Base-by-base conservation (phyloP, 2,797 vertebrate species). In the Sternarchorhynchus goeldii region DNA sequence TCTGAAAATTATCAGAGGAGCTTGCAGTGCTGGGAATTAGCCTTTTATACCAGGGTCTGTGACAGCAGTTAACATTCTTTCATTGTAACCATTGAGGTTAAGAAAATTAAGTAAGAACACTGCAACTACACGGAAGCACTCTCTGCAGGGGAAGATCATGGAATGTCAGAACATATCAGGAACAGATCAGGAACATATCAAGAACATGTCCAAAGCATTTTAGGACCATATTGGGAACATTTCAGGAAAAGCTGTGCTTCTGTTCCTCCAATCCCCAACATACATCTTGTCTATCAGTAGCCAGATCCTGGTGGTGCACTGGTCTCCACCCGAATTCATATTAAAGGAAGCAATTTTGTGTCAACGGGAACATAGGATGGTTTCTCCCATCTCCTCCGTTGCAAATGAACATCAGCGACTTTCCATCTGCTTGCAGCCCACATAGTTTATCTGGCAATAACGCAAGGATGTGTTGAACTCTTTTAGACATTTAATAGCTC, bases 211-310 rank as follows among this genome's bases (percentile, higher is more conserved):
- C 25, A 25, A 25, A 1, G 25, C 25, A 25, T 25, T 25, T 25
- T 39, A 39, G 7, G 36, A 39, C 4, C 36, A 39, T 36, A 36
- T 39, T 6, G 10, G 39, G 39, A 41, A 41, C 39, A 41, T 41
- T 7, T 41, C 39, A 41, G 39, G 6, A 41, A 25, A 6, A 41
- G 39, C 39, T 41, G 1, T 41, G 6, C 4, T 41, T 41, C 39
- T 82, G 29, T 70, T 69, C 62, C 45, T 18, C 36, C 21, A 63
- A 50, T 67, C 41, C 76, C 69, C 50, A 39, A 78, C 63, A 63
- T 78, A 63, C 58, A 57, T 17, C 32, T 76, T 25, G 16, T 67
- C 73, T 34, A 56, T 8, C 21, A 50, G 20, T 17, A 45, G 41
- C 41, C 45, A 45, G 45, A 53, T 32, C 67, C 45, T 25, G 55